Base-by-base conservation (phyloP, 2,113 vertebrate species). In the Pomatostomus ruficeps region DNA sequence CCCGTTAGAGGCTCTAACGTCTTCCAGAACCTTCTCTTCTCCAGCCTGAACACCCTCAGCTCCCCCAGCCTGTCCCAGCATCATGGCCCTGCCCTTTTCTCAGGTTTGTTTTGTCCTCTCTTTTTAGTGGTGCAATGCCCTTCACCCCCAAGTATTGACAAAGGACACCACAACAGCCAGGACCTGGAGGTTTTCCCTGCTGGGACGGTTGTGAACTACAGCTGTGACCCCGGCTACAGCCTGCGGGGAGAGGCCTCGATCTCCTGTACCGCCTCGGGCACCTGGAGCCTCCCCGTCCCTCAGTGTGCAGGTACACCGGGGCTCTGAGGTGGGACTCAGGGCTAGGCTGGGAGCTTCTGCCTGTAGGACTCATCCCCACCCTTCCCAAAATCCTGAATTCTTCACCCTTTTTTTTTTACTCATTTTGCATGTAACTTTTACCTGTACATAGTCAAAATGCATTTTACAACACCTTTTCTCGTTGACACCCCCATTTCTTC, bases 281-380 rank as follows among this genome's bases (percentile, higher is more conserved):
- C 28, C 62, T 98, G 98, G 98, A 98, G 97, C 83, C 79, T 95
- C 23, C 96, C 91, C 6, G 57, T 58, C 33, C 98, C 98, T 63
- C 66, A 0, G 29, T 98, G 98, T 72, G 57, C 78, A 96, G 95
- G 92, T 96, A 86, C 26, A 2, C 7, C 1, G 7, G 2, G 9
- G 0, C 31, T 36, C 62, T 15, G 3, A 21, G 14, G 7, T 1
- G 12, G 55, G 23, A 63, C 0, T 29, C 38, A 10, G 0, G 35
- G 55, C 40, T 2, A 65, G 24, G 6, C 31, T 43, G 68, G 55
- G 16, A 71, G 21, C 26, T 75, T 40, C 48, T 79, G 40, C 52
- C 36, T 31, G 8, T 13, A 33, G 80, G 58, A 46, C 10, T 48
- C 7, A 1, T 25, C 40, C n/a, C 61, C 52, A 40, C 63, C 31